A percentile compares a stretch with the other conserved stretches of the same genome.
phyloP scores from a whole-genome alignment of 2,888 invertebrate genomes.

The Drosophila testacea region DNA sequence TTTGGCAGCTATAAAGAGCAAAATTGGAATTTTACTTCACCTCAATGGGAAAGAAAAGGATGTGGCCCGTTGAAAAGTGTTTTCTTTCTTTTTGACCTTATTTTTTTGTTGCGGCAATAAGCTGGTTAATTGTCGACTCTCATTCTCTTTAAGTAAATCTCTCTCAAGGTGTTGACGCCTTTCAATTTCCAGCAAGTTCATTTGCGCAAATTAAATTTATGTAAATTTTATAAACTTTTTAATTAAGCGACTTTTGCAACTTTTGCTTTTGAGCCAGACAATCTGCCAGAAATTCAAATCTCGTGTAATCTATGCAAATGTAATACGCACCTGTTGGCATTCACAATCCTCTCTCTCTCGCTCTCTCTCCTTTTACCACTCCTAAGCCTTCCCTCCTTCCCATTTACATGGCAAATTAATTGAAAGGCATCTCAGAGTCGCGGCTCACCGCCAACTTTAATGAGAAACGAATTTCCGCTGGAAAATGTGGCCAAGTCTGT shows the following conservation, averaged over 20 bases:
- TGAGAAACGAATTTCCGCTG: slow-evolving; percentile 37
- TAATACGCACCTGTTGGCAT: slow-evolving; percentile 69
- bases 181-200: slow-evolving; percentile 46
- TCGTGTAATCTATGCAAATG: slow-evolving; percentile 73
- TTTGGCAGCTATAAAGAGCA: slow-evolving; percentile 50
- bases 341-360: neutral
- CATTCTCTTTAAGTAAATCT: neutral
- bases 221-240: slow-evolving; percentile 74
- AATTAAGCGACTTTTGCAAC: slow-evolving; percentile 62
- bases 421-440: slow-evolving; percentile 41
- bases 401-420: slow-evolving; percentile 42
- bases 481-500: slow-evolving; percentile 28
- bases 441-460: slow-evolving; percentile 52
- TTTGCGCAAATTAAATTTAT: slow-evolving; percentile 70
- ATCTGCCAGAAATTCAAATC: slow-evolving; percentile 30
- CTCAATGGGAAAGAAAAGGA: neutral
- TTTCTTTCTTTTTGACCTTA: slow-evolving; percentile 19
- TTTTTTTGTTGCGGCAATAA: slow-evolving; percentile 15
- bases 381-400: neutral
- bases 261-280: slow-evolving; percentile 25
- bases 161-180: slow-evolving; percentile 45
- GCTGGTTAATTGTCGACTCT: slow-evolving; percentile 41
- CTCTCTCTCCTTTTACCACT: neutral
- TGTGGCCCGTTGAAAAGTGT: slow-evolving; percentile 17
- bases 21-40: neutral